These are phyloP conservation scores for Microctonus aethiopoides DNA, from an alignment of 2,888 invertebrate genomes.

Conservation along the genomic window DNA sequence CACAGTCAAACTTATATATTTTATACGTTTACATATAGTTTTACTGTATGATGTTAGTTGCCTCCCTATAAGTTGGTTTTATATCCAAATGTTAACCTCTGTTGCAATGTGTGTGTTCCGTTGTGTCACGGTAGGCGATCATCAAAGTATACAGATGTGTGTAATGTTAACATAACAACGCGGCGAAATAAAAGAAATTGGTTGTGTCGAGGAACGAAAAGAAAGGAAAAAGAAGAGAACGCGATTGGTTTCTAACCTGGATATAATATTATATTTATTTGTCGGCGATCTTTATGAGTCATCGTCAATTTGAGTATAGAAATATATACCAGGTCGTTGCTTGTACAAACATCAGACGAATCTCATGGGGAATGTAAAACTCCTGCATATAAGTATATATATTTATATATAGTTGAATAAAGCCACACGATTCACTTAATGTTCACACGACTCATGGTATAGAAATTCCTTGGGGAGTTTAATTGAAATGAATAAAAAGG, in stretches of 20 bases:
- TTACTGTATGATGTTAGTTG: neutral
- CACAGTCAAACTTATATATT: conserved; percentile 49
- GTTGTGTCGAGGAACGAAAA: conserved; percentile 31
- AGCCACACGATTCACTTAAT: conserved; percentile 9
- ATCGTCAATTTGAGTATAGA: conserved; percentile 40
- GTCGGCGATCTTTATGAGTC: conserved; percentile 58
- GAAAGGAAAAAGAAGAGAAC: conserved; percentile 34
- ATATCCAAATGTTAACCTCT: neutral
- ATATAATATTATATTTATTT: conserved; percentile 19
- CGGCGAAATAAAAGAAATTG: neutral
- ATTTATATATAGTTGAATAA: neutral
- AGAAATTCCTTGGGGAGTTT: conserved; percentile 33
- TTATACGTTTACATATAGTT: conserved; percentile 8
- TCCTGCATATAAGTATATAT: neutral
- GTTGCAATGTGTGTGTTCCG: conserved; percentile 22
- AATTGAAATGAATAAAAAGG: conserved; percentile 15
- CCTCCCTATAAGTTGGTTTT: neutral
- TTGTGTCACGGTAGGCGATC: conserved; percentile 10
- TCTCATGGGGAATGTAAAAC: conserved; percentile 1
- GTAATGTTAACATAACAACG: conserved; percentile 3
- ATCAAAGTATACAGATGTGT: neutral
- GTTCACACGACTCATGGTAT: conserved; percentile 43
- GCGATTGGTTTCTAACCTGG: conserved; percentile 19
- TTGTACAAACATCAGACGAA: conserved; percentile 55
- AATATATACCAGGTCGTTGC: conserved; percentile 53